Conservation (phyloP, 2,888 invertebrate genomes). For the Tiliacea aurago region DNA sequence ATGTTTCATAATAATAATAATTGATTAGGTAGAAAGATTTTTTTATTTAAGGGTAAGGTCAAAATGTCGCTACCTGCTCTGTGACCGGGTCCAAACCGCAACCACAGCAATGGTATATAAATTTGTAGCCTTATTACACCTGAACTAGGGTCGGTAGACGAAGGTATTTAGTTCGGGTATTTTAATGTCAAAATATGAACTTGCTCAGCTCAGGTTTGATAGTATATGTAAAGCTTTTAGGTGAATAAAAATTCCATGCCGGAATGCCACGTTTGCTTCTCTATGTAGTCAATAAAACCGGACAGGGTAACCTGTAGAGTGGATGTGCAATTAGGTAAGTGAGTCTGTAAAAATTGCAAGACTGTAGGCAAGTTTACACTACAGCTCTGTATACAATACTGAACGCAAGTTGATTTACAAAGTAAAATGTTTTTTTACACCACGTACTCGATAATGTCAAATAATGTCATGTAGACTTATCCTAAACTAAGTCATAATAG, state of each 20-base stretch:
- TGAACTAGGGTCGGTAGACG: constrained; percentile 47
- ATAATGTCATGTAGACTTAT: not conserved
- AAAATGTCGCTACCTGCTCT: constrained; percentile 51
- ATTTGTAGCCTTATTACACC: constrained; percentile 62
- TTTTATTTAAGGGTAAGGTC: constrained; percentile 46
- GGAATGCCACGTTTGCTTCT: constrained; percentile 16
- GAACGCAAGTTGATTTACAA: not conserved
- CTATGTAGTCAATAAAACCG: constrained; percentile 43
- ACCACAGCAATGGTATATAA: constrained; percentile 66
- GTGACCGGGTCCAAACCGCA: constrained; percentile 57
- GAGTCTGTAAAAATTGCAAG: constrained; percentile 30
- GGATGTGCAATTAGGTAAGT: constrained; percentile 40
- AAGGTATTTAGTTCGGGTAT: constrained; percentile 64
- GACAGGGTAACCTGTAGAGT: constrained; percentile 35
- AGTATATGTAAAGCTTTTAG: constrained; percentile 46
- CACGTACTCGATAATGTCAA: not conserved
- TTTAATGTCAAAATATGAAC: constrained; percentile 58
- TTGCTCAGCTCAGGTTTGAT: constrained; percentile 36
- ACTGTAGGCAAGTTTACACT: not conserved
- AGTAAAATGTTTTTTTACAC: not conserved
- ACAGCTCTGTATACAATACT: constrained; percentile 4
- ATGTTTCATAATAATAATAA: constrained; percentile 41
- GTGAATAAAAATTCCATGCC: constrained; percentile 33
- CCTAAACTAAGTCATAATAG: not conserved
- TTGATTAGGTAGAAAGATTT: constrained; percentile 50